These are phyloP conservation scores for Tenthredo livida DNA, from an alignment of 2,888 invertebrate genomes.

Conservation along the genomic window DNA sequence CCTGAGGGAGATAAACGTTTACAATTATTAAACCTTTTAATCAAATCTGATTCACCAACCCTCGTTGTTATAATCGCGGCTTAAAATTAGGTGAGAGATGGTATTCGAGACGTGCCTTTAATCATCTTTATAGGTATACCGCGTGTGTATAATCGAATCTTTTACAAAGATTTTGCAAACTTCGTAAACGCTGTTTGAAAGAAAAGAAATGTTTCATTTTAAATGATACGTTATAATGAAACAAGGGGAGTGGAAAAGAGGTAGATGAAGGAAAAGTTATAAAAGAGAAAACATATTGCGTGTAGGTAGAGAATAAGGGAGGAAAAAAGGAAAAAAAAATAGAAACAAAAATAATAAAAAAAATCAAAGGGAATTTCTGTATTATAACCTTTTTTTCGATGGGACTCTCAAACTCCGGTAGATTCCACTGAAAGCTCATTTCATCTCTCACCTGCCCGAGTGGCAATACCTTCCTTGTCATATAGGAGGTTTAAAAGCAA, in stretches of 20 bases:
- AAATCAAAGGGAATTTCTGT: not conserved
- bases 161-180: not conserved
- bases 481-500: conserved; percentile 28
- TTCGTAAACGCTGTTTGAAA: not conserved
- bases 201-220: too few species aligned
- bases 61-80: not conserved
- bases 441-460: conserved; percentile 22
- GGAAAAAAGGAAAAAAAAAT: not conserved
- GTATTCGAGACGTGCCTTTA: not conserved
- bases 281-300: not conserved
- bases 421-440: conserved; percentile 7
- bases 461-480: conserved; percentile 31
- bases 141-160: not conserved
- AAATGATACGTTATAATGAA: too few species aligned
- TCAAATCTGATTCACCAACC: not conserved
- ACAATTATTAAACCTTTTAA: not conserved
- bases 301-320: not conserved
- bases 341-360: not conserved
- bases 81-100: not conserved
- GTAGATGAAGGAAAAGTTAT: not conserved
- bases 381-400: conserved; percentile 18
- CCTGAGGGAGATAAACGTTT: conserved; percentile 79
- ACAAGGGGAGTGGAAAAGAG: not conserved
- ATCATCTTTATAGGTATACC: not conserved
- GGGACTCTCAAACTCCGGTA: not conserved